Base-by-base conservation (phyloP, 2,113 vertebrate genomes). In the Oxyura jamaicensis region DNA sequence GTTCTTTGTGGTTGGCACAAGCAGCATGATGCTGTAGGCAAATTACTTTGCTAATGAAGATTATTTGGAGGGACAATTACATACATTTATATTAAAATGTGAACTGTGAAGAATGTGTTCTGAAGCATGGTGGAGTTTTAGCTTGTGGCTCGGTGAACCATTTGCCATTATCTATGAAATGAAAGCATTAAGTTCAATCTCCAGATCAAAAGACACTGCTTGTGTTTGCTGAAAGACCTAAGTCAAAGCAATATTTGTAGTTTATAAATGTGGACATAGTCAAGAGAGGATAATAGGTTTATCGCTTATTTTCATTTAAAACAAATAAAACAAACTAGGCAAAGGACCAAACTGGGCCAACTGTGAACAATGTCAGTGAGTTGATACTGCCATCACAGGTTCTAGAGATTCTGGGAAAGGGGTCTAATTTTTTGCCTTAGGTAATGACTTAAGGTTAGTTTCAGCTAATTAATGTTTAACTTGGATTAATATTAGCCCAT, bases 321-420 rank as follows among this genome's bases (percentile, higher is more conserved):
- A 35, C 22, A 8, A 3, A 28, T 10, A 22, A 28, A 26, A 48
- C 25, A 71, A 19, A 5, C 3, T 42, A 72, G 6, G 7, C 41
- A 8, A 41, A 86, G 2, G 15, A 66, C 11, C 15, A 36, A 0
- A 5, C 14, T 58, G 9, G n/a, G 5, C 28, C 35, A 72, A 0
- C 33, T 67, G 2, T 59, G 17, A 63, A 58, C 29, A 60, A 0
- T 44, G 56, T 7, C 33, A 58, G 33, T 28, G 60, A 73, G 13
- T 17, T 86, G 23, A 19, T 63, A 36, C 6, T 89, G 46, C 35
- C 22, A 22, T 21, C 56, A 16, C 2, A 4, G 58, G 60, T 53
- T 16, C 52, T 63, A 39, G 29, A 53, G 58, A 7, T 55, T 83
- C 5, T 75, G 33, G 65, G 53, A 63, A 77, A 44, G 39, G 33